A percentile compares a stretch with the other conserved stretches of the same genome.
These are phyloP conservation scores for Synergus gifuensis DNA, from an alignment of 2,888 invertebrate genomes.

Conservation along the genomic window DNA sequence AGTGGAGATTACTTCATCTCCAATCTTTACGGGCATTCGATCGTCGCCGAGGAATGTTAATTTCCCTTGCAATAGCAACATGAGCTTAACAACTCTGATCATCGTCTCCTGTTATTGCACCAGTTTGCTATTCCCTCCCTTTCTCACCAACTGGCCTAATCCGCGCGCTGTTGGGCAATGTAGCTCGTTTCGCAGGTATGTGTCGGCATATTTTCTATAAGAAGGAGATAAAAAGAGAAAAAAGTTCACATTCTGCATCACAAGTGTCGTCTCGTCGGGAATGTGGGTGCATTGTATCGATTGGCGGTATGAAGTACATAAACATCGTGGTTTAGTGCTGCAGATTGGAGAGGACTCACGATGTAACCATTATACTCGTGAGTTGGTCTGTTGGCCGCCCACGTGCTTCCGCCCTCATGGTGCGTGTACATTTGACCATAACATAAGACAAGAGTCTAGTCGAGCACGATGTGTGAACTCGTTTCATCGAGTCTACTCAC, in stretches of 20 bases:
- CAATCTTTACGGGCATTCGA: conserved; percentile 25
- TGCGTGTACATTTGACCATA: conserved; percentile 51
- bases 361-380: conserved; percentile 70
- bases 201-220: conserved; percentile 13
- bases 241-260: conserved; percentile 28
- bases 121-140: conserved; percentile 20
- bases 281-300: conserved; percentile 72
- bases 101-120: conserved; percentile 27
- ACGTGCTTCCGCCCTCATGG: conserved; percentile 73
- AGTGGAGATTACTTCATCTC: conserved; percentile 30
- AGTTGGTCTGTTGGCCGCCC: conserved; percentile 65
- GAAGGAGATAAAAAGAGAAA: conserved; percentile 4
- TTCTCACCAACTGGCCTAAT: conserved; percentile 31
- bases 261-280: conserved; percentile 39
- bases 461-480: conserved; percentile 38
- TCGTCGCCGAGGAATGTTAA: conserved; percentile 24
- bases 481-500: conserved; percentile 5
- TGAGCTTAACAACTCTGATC: conserved; percentile 11
- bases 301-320: conserved; percentile 65
- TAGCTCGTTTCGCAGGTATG: conserved; percentile 26
- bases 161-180: conserved; percentile 10
- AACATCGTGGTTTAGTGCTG: conserved; percentile 68
- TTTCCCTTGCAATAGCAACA: conserved; percentile 28
- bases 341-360: conserved; percentile 53
- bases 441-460: conserved; percentile 43